Base-by-base conservation (phyloP, 2,888 invertebrate species). In the Eupithecia inturbata region DNA sequence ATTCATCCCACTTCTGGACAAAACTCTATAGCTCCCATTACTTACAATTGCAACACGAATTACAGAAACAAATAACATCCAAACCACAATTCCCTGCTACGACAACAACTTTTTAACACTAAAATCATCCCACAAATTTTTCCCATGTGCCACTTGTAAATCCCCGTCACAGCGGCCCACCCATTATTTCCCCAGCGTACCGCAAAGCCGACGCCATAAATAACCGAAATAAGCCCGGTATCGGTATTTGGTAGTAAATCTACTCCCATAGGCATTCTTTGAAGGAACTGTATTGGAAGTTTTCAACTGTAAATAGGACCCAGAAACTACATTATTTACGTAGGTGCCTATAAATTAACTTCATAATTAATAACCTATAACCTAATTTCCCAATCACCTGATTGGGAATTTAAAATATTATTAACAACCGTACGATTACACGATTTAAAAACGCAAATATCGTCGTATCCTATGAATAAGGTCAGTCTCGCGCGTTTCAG, bases 201-300 rank as follows among this genome's bases (percentile, higher is more conserved):
- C 62, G 64, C 64, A 36, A 12, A 62, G 62, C 49, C n/a, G n/a
- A 7, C 19, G 16, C 57, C 57, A 74, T 74, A 74, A 71, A 74
- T 74, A 71, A 62, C n/a, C 62, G 39, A 26, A 53, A 64, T 22
- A 9, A 49, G 63, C 1, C 64, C 71, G 19, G 71, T 68, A 68
- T 71, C 74, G 74, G 74, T 66, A 74, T 74, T 74, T n/a, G 26
- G 45, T 12, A 41, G 19, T 74, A 74, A 74, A 74, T 74, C 64
- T 64, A 67, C 16, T 41, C 41, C 9, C 60, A n/a, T 19, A 39
- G 57, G 68, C 74, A 71, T 74, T 68, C 70, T 63, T 66, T 53
- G 62, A 31, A 31, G 31, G 31, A 31, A 19, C 31, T 31, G 19
- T 31, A 31, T 31, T 31, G 28, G 19, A 62, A 62, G 31, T 62